A percentile compares a stretch with the other conserved stretches of the same genome.
These are phyloP conservation scores for Phalacrocorax aristotelis DNA, from an alignment of 2,113 vertebrate species.

Conservation along the genomic window DNA sequence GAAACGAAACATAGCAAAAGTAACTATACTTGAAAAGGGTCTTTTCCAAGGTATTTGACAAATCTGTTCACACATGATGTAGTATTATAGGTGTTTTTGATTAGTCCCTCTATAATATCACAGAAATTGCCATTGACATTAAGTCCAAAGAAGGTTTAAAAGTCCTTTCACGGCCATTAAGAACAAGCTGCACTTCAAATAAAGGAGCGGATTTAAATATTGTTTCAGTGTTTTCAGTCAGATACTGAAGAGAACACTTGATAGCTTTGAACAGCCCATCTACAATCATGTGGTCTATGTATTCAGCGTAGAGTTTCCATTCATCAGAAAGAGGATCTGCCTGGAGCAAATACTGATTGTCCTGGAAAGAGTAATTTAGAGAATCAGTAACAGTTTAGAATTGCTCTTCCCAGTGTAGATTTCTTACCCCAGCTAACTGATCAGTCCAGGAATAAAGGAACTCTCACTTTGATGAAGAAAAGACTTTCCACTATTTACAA, in stretches of 20 bases:
- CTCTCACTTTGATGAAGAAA: constrained; percentile 55
- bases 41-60: constrained; percentile 64
- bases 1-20: not conserved
- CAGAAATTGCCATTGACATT: constrained; percentile 77
- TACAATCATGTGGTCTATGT: constrained; percentile 78
- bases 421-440: constrained; percentile 54
- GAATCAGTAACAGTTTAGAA: constrained; percentile 61
- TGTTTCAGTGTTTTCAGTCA: constrained; percentile 78
- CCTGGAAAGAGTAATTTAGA: constrained; percentile 71
- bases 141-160: constrained; percentile 78
- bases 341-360: constrained; percentile 79
- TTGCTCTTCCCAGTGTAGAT: constrained; percentile 19
- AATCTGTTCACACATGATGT: constrained; percentile 74
- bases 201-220: constrained; percentile 68
- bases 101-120: constrained; percentile 72
- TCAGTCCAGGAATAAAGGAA: constrained; percentile 44
- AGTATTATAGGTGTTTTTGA: constrained; percentile 71
- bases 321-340: constrained; percentile 74
- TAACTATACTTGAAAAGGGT: constrained; percentile 71
- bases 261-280: constrained; percentile 76
- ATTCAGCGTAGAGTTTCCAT: constrained; percentile 78
- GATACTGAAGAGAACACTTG: constrained; percentile 79
- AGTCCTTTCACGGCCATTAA: constrained; percentile 70
- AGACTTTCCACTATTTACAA: constrained; percentile 51
- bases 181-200: constrained; percentile 80